Evolutionary conservation across 2,797 vertebrate species (phyloP), one percentile per base, ranked within the genome.

Genomic region (Periparus ater): DNA sequence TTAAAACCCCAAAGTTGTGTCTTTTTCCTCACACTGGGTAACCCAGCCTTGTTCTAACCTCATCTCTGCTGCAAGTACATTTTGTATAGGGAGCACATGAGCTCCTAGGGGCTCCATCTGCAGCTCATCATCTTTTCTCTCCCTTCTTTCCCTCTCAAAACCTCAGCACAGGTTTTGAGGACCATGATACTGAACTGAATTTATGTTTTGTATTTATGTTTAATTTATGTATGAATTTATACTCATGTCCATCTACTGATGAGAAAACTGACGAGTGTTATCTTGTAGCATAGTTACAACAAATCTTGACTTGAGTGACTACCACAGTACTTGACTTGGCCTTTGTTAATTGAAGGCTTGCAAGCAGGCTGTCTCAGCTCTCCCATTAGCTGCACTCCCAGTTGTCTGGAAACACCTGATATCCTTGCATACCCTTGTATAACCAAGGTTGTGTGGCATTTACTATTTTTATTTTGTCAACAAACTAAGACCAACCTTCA

Each of bases 351-450:
- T 32, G 71, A 45, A 34, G 47, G 16, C 30, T 68, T 2, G 0
- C 30, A 40, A 45, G 26, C 30, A 60, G 34, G 15, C 20, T 54
- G 13, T 27, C 66, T 54, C 17, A 58, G 22, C 48, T 72, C 22
- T 82, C 16, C 38, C 1, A 1, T 60, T 42, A 47, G 16, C 47
- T 76, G 32, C 27, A 3, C 8, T 87, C 21, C 40, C 0, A 0
- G 2, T 20, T 74, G 32, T 40, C 53, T 74, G 66, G 15, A 89
- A 10, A 68, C n/a, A n/a, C 5, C 0, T 7, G 11, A 7, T 65
- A 40, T 50, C 34, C 27, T 63, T 19, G 5, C 23, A 15, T 14
- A 51, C 27, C 23, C 93, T 65, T 47, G 21, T 30, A 74, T 34
- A 78, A 66, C 34, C 29, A 36, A 67, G 38, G 13, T 62, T 36